Evolutionary conservation across 2,797 vertebrate genomes (phyloP).

Genomic region (Microtus californicus): DNA sequence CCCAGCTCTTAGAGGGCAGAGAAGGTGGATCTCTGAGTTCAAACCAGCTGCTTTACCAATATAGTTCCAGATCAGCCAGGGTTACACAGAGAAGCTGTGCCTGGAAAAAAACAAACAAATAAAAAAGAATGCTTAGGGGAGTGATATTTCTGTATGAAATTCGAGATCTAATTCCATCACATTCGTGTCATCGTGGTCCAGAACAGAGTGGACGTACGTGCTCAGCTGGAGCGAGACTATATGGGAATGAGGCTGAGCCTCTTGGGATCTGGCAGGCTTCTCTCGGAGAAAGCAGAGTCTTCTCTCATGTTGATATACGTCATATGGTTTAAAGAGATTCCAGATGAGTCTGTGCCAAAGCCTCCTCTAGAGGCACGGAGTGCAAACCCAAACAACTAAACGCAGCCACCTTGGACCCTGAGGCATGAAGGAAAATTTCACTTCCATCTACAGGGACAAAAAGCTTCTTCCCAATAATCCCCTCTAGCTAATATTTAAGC

Average conservation of each 20-base stretch:
- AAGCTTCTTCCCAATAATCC: too few species aligned
- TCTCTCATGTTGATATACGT: not conserved
- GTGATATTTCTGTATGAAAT: constrained; percentile 43
- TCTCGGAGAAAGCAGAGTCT: not conserved
- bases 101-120: not conserved
- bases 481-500: not conserved
- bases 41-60: not conserved
- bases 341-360: not conserved
- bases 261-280: not conserved
- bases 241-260: not conserved
- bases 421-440: not conserved
- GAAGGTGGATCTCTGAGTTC: not conserved
- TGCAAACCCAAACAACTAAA: not conserved
- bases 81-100: not conserved
- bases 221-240: not conserved
- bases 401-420: not conserved
- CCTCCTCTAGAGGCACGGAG: not conserved
- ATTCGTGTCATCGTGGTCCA: not conserved
- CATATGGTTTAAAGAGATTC: not conserved
- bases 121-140: not conserved
- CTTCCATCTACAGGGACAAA: not conserved
- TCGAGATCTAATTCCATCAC: constrained; percentile 11
- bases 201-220: not conserved
- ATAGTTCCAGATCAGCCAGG: not conserved
- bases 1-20: not conserved